These are phyloP conservation scores for Steinernema hermaphroditum DNA, from an alignment of 2,888 invertebrate species.

Conservation along the genomic window DNA sequence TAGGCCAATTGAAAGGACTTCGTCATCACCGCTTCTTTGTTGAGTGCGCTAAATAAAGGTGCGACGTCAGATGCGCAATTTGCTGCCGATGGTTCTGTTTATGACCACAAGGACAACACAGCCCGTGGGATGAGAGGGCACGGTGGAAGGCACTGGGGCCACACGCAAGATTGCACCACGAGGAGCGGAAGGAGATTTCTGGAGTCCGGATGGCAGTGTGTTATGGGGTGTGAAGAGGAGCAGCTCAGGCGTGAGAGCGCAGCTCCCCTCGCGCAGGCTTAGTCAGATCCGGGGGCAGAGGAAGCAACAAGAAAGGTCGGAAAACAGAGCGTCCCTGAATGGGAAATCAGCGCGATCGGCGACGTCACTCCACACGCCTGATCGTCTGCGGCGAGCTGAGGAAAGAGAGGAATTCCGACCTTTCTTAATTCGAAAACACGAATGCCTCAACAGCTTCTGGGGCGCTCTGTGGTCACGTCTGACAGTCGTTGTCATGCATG, in stretches of 20 bases:
- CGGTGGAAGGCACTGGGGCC: too few relatives aligned
- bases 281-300: neutral
- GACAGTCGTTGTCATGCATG: slow-evolving; percentile 13
- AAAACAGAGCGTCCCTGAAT: neutral
- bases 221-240: neutral
- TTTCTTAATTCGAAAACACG: neutral
- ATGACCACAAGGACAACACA: too few relatives aligned
- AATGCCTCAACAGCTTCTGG: neutral
- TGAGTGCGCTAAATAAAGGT: too few relatives aligned
- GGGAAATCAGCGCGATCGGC: neutral
- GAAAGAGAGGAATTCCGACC: neutral
- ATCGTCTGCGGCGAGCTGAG: neutral
- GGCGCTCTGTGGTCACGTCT: neutral
- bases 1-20: too few relatives aligned
- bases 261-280: neutral
- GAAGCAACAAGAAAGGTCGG: slow-evolving; percentile 2
- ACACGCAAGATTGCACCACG: neutral
- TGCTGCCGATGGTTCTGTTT: too few relatives aligned
- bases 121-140: too few relatives aligned
- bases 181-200: neutral
- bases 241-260: slow-evolving; percentile 21
- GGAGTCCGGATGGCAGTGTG: neutral
- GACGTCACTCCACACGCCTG: neutral
- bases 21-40: too few relatives aligned
- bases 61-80: too few relatives aligned